These are phyloP conservation scores for Actinia tenebrosa DNA, from an alignment of 64 coral and sea anemone genomes.

Conservation along the genomic window DNA sequence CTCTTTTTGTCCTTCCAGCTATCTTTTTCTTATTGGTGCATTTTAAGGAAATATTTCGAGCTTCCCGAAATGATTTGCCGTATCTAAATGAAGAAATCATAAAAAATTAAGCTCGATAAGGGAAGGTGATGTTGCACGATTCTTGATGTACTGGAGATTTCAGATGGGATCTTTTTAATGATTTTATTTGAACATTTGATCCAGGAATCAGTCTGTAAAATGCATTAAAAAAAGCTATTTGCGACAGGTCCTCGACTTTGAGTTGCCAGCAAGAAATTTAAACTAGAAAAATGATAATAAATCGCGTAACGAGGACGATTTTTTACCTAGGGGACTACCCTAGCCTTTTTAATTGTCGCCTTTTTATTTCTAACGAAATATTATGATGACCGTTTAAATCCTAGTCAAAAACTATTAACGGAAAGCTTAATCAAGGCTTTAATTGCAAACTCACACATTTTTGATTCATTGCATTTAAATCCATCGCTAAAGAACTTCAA, in stretches of 20 bases:
- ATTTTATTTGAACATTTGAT: not conserved
- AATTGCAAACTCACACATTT: too few relatives aligned
- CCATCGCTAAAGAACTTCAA: not conserved
- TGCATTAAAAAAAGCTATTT: not conserved
- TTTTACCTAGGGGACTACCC: too few relatives aligned
- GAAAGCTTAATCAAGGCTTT: too few relatives aligned
- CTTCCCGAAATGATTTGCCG: not conserved
- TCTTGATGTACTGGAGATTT: not conserved
- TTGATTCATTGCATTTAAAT: too few relatives aligned
- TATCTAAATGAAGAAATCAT: conserved; percentile 5
- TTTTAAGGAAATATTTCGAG: not conserved
- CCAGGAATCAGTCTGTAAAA: not conserved
- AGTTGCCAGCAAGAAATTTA: not conserved
- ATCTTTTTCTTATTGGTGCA: not conserved
- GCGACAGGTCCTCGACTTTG: not conserved
- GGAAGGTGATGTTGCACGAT: not conserved
- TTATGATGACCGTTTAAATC: too few relatives aligned
- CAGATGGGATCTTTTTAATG: not conserved
- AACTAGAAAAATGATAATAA: not conserved
- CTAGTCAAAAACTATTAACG: too few relatives aligned
- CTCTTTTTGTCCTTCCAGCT: not conserved
- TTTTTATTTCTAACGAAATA: too few relatives aligned
- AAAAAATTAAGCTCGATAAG: not conserved
- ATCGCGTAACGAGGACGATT: not conserved
- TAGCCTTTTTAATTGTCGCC: too few relatives aligned